A percentile compares a stretch with the other conserved stretches of the same genome.
Evolutionary conservation across 2,888 invertebrate species (phyloP).

Genomic region (Anodontia alba): DNA sequence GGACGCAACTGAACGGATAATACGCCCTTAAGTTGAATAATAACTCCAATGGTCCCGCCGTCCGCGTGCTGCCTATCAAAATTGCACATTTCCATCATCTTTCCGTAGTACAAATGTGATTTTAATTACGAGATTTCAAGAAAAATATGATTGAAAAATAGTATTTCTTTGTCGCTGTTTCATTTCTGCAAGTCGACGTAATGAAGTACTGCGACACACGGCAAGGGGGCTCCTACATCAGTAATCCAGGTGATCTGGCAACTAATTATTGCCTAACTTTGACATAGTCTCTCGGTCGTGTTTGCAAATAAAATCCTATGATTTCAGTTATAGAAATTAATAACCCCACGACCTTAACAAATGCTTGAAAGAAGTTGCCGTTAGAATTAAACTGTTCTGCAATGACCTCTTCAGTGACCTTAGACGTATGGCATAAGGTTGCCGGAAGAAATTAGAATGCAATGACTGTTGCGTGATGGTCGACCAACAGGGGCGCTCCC

Average conservation of each 20-base stretch:
- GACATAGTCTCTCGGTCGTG: neutral
- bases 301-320: constrained; percentile 4
- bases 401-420: neutral
- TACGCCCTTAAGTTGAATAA: constrained; percentile 31
- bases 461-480: neutral
- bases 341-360: constrained; percentile 11
- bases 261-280: neutral
- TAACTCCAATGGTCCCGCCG: constrained; percentile 46
- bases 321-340: constrained; percentile 9
- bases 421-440: constrained; percentile 2
- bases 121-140: constrained; percentile 45
- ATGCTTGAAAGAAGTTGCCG: neutral
- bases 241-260: neutral
- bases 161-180: constrained; percentile 1
- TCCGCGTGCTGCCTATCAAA: constrained; percentile 41
- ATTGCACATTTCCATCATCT: constrained; percentile 28
- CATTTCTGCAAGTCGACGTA: neutral
- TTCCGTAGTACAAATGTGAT: constrained; percentile 43
- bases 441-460: neutral
- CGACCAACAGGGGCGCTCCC: neutral
- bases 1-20: constrained; percentile 15
- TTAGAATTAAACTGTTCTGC: neutral
- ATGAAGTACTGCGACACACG: neutral
- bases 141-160: constrained; percentile 7
- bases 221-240: neutral